Evolutionary conservation across 2,797 vertebrate species (phyloP), one percentile per base, ranked within the genome.

Genomic region (Lepidocolaptes lacrymiger): DNA sequence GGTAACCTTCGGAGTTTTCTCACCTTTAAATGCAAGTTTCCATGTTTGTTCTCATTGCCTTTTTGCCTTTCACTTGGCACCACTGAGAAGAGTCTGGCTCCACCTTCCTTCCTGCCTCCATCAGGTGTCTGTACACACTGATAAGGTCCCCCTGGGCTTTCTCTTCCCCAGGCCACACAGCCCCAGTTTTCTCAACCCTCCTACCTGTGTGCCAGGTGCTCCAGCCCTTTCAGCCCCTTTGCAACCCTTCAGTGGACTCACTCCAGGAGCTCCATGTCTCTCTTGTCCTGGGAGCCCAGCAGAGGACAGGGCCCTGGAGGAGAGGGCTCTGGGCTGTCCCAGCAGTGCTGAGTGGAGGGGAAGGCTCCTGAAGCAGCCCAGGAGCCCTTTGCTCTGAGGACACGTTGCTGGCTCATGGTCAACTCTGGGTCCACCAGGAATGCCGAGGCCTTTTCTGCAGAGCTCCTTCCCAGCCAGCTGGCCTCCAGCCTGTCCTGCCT

Each of bases 301-400:
- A 39, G 23, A 1, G 10, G 17, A 2, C 2, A 7, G 41, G 34
- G 62, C 56, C 6, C n/a, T n/a, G 44, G 23, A 1, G 9, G 17
- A 2, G 2, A 7, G 41, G 34, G 62, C 52, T 8, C n/a, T n/a
- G 28, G 63, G 36, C 2, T 36, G 41, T 14, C 46, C 71, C 69
- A 15, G 59, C 44, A 4, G 28, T 14, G 58, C 77, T 52, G 56
- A 5, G 28, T 3, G 63, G 30, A 9, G 24, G 30, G 63, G 20
- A 46, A 32, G 20, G 37, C 51, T 72, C 43, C 59, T 41, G 59
- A 41, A 21, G 37, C 13, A 27, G 59, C 37, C 49, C 67, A 7
- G 67, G 56, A 80, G 30, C 39, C 11, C 78, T 69, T 64, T 44
- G 43, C 84, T 55, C 23, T 48, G 59, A 69, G 78, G 63, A 69